Conservation (phyloP, 2,888 invertebrate genomes). For the Acanthacorydalis orientalis region DNA sequence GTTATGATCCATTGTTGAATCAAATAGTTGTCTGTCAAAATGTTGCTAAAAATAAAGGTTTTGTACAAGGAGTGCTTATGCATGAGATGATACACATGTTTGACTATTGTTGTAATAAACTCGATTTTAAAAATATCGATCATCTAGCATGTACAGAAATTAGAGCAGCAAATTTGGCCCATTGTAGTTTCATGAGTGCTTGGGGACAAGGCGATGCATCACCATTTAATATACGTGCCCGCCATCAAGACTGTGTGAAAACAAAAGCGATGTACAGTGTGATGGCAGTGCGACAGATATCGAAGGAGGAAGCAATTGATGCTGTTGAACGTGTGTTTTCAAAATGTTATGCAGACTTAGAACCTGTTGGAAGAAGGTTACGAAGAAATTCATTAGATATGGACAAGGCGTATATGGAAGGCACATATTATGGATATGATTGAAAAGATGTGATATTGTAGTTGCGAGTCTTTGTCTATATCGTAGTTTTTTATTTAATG, state of each 20-base stretch:
- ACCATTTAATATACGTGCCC: constrained; percentile 47
- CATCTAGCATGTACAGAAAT: constrained; percentile 94
- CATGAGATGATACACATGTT: constrained; percentile 97
- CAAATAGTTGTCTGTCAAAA: constrained; percentile 90
- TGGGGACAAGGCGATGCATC: constrained; percentile 62
- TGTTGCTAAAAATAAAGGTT: constrained; percentile 45
- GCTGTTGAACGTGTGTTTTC: constrained; percentile 78
- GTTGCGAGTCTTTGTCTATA: no score
- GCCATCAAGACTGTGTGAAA: constrained; percentile 82
- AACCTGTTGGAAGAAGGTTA: constrained; percentile 72
- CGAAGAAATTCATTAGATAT: constrained; percentile 62
- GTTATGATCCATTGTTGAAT: constrained; percentile 72
- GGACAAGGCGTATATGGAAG: constrained; percentile 58
- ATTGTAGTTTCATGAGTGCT: constrained; percentile 77
- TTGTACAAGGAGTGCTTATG: constrained; percentile 64
- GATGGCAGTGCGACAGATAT: constrained; percentile 60
- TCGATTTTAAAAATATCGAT: constrained; percentile 78
- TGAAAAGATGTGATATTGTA: constrained; percentile 11
- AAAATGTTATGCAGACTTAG: constrained; percentile 81
- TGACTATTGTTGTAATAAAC: constrained; percentile 75
- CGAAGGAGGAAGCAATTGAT: constrained; percentile 48
- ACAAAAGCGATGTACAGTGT: constrained; percentile 74
- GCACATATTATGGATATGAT: constrained; percentile 63
- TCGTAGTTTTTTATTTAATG: no score
- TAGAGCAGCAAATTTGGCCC: constrained; percentile 82